Percentiles rank a stretch among this genome's conserved stretches.
Evolutionary conservation across 1,140 invertebrate species (phyloP).

Genomic region (Ips nitidus): DNA sequence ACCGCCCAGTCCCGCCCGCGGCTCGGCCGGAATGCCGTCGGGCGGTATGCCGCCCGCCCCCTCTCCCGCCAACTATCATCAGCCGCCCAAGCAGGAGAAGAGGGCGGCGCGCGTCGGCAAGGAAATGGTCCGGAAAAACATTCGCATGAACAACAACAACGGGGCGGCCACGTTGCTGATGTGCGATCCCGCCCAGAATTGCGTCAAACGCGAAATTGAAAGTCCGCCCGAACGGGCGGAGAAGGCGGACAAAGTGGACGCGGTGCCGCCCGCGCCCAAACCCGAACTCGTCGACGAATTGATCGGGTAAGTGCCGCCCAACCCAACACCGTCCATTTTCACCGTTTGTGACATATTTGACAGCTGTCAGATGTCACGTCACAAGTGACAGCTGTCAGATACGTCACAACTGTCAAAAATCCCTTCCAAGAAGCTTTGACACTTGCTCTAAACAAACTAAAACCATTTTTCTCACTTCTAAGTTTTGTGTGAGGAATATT

Average conservation of each 20-base stretch:
- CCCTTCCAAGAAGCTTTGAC: too few species aligned
- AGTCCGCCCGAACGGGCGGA: constrained; percentile 46
- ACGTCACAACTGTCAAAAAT: too few species aligned
- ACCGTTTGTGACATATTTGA: too few species aligned
- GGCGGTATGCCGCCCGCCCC: constrained; percentile 61
- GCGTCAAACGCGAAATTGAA: constrained; percentile 50
- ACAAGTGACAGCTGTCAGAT: too few species aligned
- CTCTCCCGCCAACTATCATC: constrained; percentile 47
- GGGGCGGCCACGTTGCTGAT: constrained; percentile 49
- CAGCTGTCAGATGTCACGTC: too few species aligned
- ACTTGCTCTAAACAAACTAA: too few species aligned
- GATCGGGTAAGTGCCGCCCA: background rate
- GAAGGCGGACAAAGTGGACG: background rate
- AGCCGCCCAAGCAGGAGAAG: constrained; percentile 43
- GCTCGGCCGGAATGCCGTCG: constrained; percentile 62
- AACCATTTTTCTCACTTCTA: too few species aligned
- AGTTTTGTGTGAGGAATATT: too few species aligned
- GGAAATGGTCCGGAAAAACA: constrained; percentile 64
- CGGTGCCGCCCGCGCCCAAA: background rate
- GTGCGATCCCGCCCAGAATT: constrained; percentile 46
- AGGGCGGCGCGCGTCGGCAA: constrained; percentile 68
- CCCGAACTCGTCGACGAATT: background rate
- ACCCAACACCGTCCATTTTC: background rate
- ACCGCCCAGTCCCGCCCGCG: constrained; percentile 68
- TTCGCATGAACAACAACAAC: constrained; percentile 47